These are phyloP conservation scores for Drosophila kokeensis DNA, from an alignment of 2,888 invertebrate genomes.

Conservation along the genomic window DNA sequence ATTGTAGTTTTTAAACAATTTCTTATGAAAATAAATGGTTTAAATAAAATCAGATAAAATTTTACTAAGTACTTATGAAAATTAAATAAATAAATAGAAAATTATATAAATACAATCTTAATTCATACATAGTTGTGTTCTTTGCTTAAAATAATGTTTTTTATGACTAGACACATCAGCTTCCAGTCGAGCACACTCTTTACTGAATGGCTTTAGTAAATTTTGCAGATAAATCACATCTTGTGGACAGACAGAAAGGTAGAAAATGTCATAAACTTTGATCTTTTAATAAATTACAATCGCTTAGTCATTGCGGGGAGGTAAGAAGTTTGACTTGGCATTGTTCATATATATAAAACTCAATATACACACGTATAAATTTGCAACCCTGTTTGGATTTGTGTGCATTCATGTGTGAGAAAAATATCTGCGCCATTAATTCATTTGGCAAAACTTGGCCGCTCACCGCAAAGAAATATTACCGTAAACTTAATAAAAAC, in stretches of 20 bases:
- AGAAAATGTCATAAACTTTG: conserved; percentile 61
- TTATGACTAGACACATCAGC: background rate
- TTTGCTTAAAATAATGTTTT: background rate
- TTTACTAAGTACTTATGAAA: background rate
- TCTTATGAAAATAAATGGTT: background rate
- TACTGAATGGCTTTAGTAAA: background rate
- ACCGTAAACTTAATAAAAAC: conserved; percentile 51
- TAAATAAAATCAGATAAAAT: background rate
- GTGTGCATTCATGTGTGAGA: conserved; percentile 24
- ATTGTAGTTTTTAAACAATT: background rate
- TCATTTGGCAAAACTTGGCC: conserved; percentile 45
- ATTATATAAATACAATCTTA: background rate
- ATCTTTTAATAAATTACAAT: conserved; percentile 71
- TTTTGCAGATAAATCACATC: conserved; percentile 42
- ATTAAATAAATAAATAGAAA: background rate
- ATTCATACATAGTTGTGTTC: background rate
- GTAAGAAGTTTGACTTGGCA: conserved; percentile 26
- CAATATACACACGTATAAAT: conserved; percentile 4
- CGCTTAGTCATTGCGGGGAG: conserved; percentile 63
- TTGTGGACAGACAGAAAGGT: conserved; percentile 14
- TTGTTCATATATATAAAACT: background rate
- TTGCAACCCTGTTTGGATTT: conserved; percentile 3
- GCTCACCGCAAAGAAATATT: conserved; percentile 40
- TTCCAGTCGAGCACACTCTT: background rate
- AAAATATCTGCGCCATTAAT: conserved; percentile 45